Percentiles rank a stretch among this genome's conserved stretches.
These are phyloP conservation scores for Tragelaphus buxtoni DNA, from an alignment of 2,113 vertebrate species.

Conservation along the genomic window DNA sequence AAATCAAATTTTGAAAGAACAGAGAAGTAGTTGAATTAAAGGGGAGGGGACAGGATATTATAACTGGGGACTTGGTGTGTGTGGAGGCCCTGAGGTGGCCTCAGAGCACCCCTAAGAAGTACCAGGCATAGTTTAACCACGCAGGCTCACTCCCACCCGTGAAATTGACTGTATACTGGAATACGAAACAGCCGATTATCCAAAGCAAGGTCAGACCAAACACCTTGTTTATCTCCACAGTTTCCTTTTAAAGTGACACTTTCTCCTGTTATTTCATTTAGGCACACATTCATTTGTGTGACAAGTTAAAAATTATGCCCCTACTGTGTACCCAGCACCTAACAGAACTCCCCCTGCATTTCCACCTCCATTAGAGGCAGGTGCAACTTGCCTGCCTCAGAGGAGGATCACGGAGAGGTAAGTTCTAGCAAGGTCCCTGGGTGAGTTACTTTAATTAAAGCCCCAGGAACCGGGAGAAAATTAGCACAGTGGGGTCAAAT, in stretches of 20 bases:
- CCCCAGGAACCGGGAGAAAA: conserved; percentile 53
- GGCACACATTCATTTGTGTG: conserved; percentile 10
- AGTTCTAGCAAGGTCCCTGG: conserved; percentile 44
- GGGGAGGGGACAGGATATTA: not conserved
- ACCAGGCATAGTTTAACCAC: not conserved
- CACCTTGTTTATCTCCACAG: conserved; percentile 48
- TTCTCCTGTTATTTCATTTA: conserved; percentile 51
- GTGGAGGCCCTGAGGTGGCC: not conserved
- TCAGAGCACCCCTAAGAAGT: not conserved
- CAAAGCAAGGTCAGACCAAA: conserved; percentile 30
- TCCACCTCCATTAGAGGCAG: not conserved
- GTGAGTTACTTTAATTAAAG: conserved; percentile 60
- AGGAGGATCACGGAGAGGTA: not conserved
- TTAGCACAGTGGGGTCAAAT: conserved; percentile 51
- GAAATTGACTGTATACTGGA: not conserved
- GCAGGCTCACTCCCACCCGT: not conserved
- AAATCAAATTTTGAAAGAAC: not conserved
- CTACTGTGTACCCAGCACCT: not conserved
- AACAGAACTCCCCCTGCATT: not conserved
- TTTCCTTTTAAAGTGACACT: conserved; percentile 19
- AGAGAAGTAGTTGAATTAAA: conserved; percentile 2
- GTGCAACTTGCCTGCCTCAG: not conserved
- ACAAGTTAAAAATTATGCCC: conserved; percentile 51
- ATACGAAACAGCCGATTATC: conserved; percentile 28
- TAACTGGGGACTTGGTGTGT: not conserved